Evolutionary conservation across 2,797 vertebrate genomes (phyloP), one percentile per base, ranked within the genome.

Genomic region (Leptoclinus maculatus): DNA sequence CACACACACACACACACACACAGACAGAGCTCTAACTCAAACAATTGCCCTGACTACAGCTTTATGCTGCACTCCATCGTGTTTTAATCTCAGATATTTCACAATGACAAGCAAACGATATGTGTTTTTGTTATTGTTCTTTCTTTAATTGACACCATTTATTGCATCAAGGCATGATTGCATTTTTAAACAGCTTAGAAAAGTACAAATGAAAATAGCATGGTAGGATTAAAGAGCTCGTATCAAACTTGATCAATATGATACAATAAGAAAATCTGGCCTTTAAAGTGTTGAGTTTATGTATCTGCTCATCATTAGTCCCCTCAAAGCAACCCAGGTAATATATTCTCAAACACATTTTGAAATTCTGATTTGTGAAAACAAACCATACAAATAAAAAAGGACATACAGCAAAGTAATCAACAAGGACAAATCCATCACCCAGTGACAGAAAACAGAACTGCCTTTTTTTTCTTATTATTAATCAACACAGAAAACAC

Each of bases 91-190:
- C n/a, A 27, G 23, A 79, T 21, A 66, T 58, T 74, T 67, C 56
- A 41, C 56, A 64, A 39, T 32, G 69, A 53, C 49, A 77, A 81
- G 54, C 51, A 7, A 88, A 75, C 17, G 38, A 82, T 63, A 54
- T 65, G 11, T 6, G 2, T 62, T n/a, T 72, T 45, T 56, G 25
- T 83, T 54, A 59, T 51, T 60, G 43, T 66, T 78, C 23, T 66
- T 84, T 82, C 53, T 91, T 93, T 89, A 89, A 93, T 89, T 90
- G 89, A 93, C 91, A 92, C 88, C 88, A 88, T 94, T 94, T 94
- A 94, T 95, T 95, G 92, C 94, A 95, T 94, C 88, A 83, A 91
- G 89, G 89, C 86, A 93, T 92, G 89, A 91, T 93, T 93, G 92
- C 89, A 91, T 93, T 91, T 84, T 89, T 80, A 74, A 91, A 94